Evolutionary conservation across 2,888 invertebrate species (phyloP), one percentile per base, ranked within the genome.

Genomic region (Phlogophora meticulosa): DNA sequence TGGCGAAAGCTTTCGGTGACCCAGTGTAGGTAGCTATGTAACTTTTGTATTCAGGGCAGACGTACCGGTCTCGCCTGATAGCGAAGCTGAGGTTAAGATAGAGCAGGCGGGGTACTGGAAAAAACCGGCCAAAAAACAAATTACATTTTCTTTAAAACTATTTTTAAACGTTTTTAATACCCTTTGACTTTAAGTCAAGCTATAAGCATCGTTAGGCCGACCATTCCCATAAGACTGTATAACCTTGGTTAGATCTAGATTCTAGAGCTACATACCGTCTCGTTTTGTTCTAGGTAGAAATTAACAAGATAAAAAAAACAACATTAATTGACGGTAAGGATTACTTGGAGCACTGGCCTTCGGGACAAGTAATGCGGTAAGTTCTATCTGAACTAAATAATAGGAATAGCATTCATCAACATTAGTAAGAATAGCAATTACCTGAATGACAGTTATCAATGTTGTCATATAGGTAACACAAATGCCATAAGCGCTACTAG

Each of bases 351-450:
- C 88, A 86, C 20, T 86, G 70, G 53, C 88, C 90, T 4, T 79
- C 82, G 4, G 90, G 90, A 9, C 72, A 75, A 49, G 59, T 80
- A 10, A 80, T 88, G 84, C 77, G 87, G 90, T 89, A 17, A 76
- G 71, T 43, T 40, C 7, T 20, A 2, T 20, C 1, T 22, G 9
- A 22, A 7, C 28, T 28, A 28, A 28, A 5, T 28, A 28, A 28
- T n/a, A n/a, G n/a, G n/a, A n/a, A n/a, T n/a, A n/a, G n/a, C n/a
- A n/a, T n/a, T n/a, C n/a, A n/a, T n/a, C n/a, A n/a, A n/a, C n/a
- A n/a, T n/a, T n/a, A n/a, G n/a, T n/a, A n/a, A n/a, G n/a, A n/a
- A n/a, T n/a, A n/a, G n/a, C n/a, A n/a, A n/a, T n/a, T n/a, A n/a
- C n/a, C n/a, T n/a, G n/a, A n/a, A n/a, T n/a, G n/a, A n/a, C n/a